Conservation (phyloP, 1,140 invertebrate species). For the Gonioctena quinquepunctata region DNA sequence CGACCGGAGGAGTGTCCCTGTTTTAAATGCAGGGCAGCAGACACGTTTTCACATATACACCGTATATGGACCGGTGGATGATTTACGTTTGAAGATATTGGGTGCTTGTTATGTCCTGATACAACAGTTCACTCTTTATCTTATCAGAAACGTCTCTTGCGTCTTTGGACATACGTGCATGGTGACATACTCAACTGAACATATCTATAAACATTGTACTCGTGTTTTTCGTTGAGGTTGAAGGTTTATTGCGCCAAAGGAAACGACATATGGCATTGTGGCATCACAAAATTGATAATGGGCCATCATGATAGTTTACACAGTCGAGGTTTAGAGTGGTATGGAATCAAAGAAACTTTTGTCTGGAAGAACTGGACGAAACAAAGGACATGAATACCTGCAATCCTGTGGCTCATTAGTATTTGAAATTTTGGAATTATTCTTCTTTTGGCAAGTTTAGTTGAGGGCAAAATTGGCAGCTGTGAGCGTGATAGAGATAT, state of each 20-base stretch:
- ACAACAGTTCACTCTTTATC: constrained; percentile 21
- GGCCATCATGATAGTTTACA: too few relatives aligned
- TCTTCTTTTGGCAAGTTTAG: too few relatives aligned
- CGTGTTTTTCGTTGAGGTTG: background rate
- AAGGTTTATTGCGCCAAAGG: background rate
- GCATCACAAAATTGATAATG: too few relatives aligned
- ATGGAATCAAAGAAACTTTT: too few relatives aligned
- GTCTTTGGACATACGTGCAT: constrained; percentile 7
- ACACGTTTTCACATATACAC: background rate
- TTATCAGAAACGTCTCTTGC: constrained; percentile 13
- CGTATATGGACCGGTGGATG: constrained; percentile 19
- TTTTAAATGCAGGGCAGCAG: constrained; percentile 17
- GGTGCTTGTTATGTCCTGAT: constrained; percentile 12
- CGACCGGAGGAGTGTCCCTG: background rate
- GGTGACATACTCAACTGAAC: constrained; percentile 13
- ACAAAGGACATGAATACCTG: too few relatives aligned
- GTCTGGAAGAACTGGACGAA: too few relatives aligned
- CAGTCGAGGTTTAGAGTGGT: too few relatives aligned
- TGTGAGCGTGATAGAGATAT: too few relatives aligned
- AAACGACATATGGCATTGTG: too few relatives aligned
- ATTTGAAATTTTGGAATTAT: too few relatives aligned
- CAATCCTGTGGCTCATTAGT: too few relatives aligned
- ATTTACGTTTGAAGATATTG: constrained; percentile 18
- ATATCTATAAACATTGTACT: constrained; percentile 4
- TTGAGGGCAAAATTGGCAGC: too few relatives aligned